Base-by-base conservation (phyloP, 2,888 invertebrate genomes). In the Melikaiella ostensackeni region DNA sequence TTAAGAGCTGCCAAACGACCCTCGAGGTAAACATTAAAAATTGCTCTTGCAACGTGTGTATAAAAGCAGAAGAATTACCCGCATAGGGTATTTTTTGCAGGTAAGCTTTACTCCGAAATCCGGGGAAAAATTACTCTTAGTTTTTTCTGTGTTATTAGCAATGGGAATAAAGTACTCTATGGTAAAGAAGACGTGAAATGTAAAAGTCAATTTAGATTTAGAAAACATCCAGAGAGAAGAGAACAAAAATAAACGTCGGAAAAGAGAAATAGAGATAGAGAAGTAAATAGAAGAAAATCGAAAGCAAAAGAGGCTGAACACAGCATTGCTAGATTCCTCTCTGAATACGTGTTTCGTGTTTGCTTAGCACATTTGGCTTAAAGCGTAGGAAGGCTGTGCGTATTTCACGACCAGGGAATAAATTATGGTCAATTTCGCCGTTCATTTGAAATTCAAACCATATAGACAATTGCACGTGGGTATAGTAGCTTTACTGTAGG, bases 351-450 rank as follows among this genome's bases (percentile, higher is more conserved):
- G 80, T 81, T 84, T 81, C 80, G 84, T 85, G 84, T 85, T 84
- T 84, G 84, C 84, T 85, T 85, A 85, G 81, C 84, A 84, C 84
- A 85, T 85, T 85, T 83, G 83, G 83, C 81, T 77, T 77, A 82
- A 84, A 82, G 84, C 84, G 84, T 85, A 85, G 84, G 83, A 84
- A 84, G 84, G 79, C 81, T 80, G 80, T 42, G 82, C 80, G 75
- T 83, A 83, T 83, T 86, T 86, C 86, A 87, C 85, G 86, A 85
- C 84, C 84, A 79, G 77, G 81, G 86, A 87, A 87, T 87, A 87
- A 87, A 87, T 87, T 87, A 87, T 86, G 85, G 86, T 83, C 79
- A 84, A 82, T 80, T 55, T 55, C 55, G 55, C 21, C 42, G 16
- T 84, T 82, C 80, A 80, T 81, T 84, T 84, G 83, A 84, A 84